Base-by-base conservation (phyloP, 2,888 invertebrate species). In the Orthosia gracilis region DNA sequence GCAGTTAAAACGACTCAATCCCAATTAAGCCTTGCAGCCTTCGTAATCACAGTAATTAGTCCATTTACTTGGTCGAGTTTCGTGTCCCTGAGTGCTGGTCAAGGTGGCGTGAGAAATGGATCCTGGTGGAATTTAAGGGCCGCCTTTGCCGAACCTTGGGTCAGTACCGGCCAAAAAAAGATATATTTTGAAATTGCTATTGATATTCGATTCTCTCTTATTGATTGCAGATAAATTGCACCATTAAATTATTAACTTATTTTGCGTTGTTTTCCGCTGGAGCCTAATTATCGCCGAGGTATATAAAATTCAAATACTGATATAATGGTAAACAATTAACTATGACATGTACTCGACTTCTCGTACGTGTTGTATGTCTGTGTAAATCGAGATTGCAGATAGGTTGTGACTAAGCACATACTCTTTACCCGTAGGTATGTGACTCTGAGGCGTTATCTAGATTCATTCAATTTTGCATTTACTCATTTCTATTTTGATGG, bases 291-390 rank as follows among this genome's bases (percentile, higher is more conserved):
- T 65, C 26, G 18, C 23, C 23, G 52, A 64, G 23, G 21, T 66
- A 65, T 26, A 64, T 61, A 52, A 66, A 64, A 55, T 52, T 54
- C 64, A 26, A 69, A 72, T 78, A 40, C 68, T 62, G 12, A n/a
- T 47, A 54, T 67, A 61, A 82, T 76, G 64, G 26, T 78, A 61
- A 45, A 68, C 50, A 71, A 73, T 78, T 71, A 58, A 67, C 21
- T 55, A 69, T 73, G 58, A 47, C 57, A 69, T 83, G 77, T 73
- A 69, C 70, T 52, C 21, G 21, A 45, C 15, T 17, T 45, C 15
- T 13, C 49, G 77, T 83, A 84, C 84, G 84, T 85, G 85, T 80
- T 85, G 18, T 80, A 74, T 67, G 61, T 76, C 17, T 52, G 70
- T 63, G 69, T 49, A 21, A 62, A 31, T 61, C 40, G 18, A 77